Percentiles rank a stretch among this genome's conserved stretches.
phyloP scores from a whole-genome alignment of 2,888 invertebrate genomes.

The Acleris cristana region DNA sequence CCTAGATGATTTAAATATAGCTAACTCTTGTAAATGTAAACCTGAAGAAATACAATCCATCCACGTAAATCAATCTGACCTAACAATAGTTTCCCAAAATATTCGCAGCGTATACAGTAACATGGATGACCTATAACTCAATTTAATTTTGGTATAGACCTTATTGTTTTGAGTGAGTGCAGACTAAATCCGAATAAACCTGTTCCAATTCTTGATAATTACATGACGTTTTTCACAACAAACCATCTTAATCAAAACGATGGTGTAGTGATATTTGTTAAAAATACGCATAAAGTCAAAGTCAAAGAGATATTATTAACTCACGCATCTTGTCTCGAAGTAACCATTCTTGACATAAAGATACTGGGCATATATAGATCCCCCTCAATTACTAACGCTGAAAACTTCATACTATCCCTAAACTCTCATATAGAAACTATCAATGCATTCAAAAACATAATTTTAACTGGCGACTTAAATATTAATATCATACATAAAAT shows the following conservation, averaged over 20 bases:
- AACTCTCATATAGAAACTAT: conserved; percentile 2
- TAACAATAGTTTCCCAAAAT: conserved; percentile 10
- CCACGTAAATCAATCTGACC: background rate
- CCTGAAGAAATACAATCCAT: conserved; percentile 5
- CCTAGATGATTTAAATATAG: conserved; percentile 10
- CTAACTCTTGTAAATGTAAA: conserved; percentile 3
- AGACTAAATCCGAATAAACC: conserved; percentile 28
- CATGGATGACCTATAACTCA: conserved; percentile 28
- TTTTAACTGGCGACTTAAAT: background rate
- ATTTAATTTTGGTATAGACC: conserved; percentile 26
- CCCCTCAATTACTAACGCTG: background rate
- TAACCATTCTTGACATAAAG: background rate
- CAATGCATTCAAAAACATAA: background rate
- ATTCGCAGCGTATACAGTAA: conserved; percentile 3
- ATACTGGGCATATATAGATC: too few relatives aligned
- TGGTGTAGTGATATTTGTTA: conserved; percentile 35
- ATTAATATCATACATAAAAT: background rate
- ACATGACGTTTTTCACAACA: conserved; percentile 30
- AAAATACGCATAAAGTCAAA: conserved; percentile 3
- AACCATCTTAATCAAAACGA: conserved; percentile 36
- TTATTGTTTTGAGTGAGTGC: conserved; percentile 38
- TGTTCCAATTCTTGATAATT: conserved; percentile 27
- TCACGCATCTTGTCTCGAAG: conserved; percentile 1
- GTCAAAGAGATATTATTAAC: conserved; percentile 27
- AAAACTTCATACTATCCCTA: background rate